phyloP scores from a whole-genome alignment of 1,140 invertebrate genomes.

The Araneus ventricosus region DNA sequence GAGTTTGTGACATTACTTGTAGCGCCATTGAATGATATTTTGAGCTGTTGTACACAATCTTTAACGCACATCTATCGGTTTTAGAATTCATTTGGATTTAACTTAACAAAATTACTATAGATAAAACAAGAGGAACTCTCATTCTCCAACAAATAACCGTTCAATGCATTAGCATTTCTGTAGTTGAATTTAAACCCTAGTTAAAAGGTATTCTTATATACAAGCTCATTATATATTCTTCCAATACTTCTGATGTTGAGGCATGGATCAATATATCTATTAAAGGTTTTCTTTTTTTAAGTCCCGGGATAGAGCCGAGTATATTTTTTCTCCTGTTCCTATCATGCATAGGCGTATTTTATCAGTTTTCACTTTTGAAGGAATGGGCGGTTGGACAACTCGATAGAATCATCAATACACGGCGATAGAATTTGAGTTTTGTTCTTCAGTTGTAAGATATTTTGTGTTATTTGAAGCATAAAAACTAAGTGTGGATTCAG shows the following conservation, averaged over 20 bases:
- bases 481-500: not conserved
- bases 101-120: not conserved
- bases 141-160: slow-evolving; percentile 33
- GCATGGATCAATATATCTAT: slow-evolving; percentile 37
- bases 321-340: not conserved
- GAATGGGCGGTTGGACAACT: not conserved
- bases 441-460: not conserved
- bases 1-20: not conserved
- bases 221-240: slow-evolving; percentile 51
- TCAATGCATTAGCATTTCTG: slow-evolving; percentile 25
- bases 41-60: not conserved
- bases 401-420: slow-evolving; percentile 13
- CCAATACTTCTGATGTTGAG: slow-evolving; percentile 38
- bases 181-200: slow-evolving; percentile 39
- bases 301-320: not conserved
- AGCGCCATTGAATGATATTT: not conserved
- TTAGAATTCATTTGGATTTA: not conserved
- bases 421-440: not conserved
- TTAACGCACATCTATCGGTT: not conserved
- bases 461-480: no score
- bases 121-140: not conserved
- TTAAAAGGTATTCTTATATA: slow-evolving; percentile 26
- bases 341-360: slow-evolving; percentile 6
- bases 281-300: slow-evolving; percentile 41
- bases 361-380: slow-evolving; percentile 42